Base-by-base conservation (phyloP, 2,797 vertebrate genomes). In the Poliocrania exsul region DNA sequence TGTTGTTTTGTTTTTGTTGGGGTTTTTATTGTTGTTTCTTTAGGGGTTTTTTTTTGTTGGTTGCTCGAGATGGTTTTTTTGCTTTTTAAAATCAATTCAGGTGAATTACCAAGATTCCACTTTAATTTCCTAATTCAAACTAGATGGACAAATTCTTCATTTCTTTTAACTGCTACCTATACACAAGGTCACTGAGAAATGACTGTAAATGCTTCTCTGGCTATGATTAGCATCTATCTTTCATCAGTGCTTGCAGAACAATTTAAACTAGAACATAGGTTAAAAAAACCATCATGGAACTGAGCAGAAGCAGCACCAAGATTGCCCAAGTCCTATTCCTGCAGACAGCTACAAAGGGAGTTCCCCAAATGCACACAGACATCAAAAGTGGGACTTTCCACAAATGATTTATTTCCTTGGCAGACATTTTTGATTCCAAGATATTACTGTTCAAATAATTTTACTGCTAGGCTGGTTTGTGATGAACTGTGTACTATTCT, bases 341-440 rank as follows among this genome's bases (percentile, higher is more conserved):
- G 67, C 67, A 40, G 37, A 50, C 25, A 92, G 47, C 60, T 89
- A 65, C 75, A 85, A 85, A 69, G 47, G 91, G 75, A 93, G 12
- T 77, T 74, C 69, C 86, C 44, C 79, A 94, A 53, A 73, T 8
- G 69, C 19, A 81, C 2, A 6, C 0, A 80, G n/a, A 40, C 14
- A 61, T 16, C 58, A 13, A 23, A 49, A 84, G 71, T 35, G 60
- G 86, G 86, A 93, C 28, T 87, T 95, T 77, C 90, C 92, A 62
- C 31, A 82, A 29, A n/a, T 21, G 2, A 84, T 54, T 87, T 78
- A 71, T 56, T 90, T 75, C 78, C 71, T 80, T 88, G 88, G 86
- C 73, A 80, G 60, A 60, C 47, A 9, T 46, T 81, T 62, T 75
- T 2, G 3, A 9, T 82, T 44, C 47, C 31, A 58, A 86, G 44